Base-by-base conservation (phyloP, 2,888 invertebrate genomes). In the Drosophila nigritarsus region DNA sequence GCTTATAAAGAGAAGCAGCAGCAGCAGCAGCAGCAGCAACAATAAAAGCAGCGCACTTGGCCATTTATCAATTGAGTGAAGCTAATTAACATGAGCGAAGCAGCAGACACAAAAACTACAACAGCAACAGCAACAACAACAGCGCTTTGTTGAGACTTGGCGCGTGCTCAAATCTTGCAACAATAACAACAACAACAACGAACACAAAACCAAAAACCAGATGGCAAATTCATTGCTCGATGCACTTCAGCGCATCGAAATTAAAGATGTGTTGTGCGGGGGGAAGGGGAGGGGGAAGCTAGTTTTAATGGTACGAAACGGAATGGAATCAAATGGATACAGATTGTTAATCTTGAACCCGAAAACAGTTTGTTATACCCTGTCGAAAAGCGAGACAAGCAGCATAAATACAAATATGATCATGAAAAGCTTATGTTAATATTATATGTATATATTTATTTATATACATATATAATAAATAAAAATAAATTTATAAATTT, bases 21-120 rank as follows among this genome's bases (percentile, higher is more conserved):
- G 9, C 30, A 36, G 27, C 40, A 65, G 48, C 36, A 53, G 30
- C 29, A 64, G n/a, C 34, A 61, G 24, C 32, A 74, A 18, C 45
- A 64, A 29, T 49, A 56, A 70, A 48, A 70, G 45, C 38, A 45
- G 63, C 64, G 48, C 71, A 58, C 53, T 80, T 48, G 45, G 68
- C 60, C 79, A 76, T 76, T 75, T 76, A 76, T 79, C 76, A 79
- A 80, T 65, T 75, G 80, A 75, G 80, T 64, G 80, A 58, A 61
- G 80, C 69, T 77, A 77, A 77, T 80, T 75, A 77, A 65, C 76
- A 75, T 80, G 62, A 69, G 29, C 73, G 38, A 42, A 42, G 51
- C 62, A 66, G 24, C 51, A 30, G 40, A 66, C 45, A 59, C 50
- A 66, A 24, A 24, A 40, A 24, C 27, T 5, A 27, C n/a, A 49